Base-by-base conservation (phyloP, 2,888 invertebrate genomes). In the Phalera bucephala region DNA sequence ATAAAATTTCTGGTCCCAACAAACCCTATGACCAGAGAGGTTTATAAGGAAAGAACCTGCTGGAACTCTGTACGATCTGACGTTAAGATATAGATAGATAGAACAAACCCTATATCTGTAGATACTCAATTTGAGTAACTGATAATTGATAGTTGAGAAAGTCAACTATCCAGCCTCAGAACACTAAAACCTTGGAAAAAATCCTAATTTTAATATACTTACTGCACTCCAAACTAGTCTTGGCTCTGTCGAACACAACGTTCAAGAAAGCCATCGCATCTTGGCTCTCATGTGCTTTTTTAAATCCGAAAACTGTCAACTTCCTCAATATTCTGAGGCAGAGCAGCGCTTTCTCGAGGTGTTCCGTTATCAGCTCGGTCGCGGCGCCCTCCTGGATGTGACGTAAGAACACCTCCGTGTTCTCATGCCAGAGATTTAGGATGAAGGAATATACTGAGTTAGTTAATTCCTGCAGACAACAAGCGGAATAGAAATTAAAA, bases 261-360 rank as follows among this genome's bases (percentile, higher is more conserved):
- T 94, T 94, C 36, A 97, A 77, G 72, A 97, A 97, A 1, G 92
- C 91, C 75, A 94, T 92, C 12, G 95, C 95, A 58, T 95, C 93
- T 43, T 91, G 91, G 57, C 93, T 94, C 59, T 94, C 92, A 38
- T 95, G 94, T 0, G 95, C 95, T 53, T 94, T 94, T 59, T 93
- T 93, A 56, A 96, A 95, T 0, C 98, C 98, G 69, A 94, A 94
- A 11, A 96, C 93, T 0, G 95, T 93, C 29, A 98, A 85, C 74
- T 97, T 96, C 56, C 96, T 91, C 51, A 98, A 77, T 64, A 97
- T 95, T 74, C 95, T 93, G 17, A 97, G 87, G n/a, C 94, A 91
- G 0, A 97, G 89, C 3, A 96, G 90, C 0, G 96, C 95, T 61
- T 95, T 95, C 65, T 97, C 96, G 64, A 97, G 75, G 32, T 93